Percentiles rank a stretch among this genome's conserved stretches.
These are phyloP conservation scores for Variabilichromis moorii DNA, from an alignment of 2,113 vertebrate species.

Conservation along the genomic window DNA sequence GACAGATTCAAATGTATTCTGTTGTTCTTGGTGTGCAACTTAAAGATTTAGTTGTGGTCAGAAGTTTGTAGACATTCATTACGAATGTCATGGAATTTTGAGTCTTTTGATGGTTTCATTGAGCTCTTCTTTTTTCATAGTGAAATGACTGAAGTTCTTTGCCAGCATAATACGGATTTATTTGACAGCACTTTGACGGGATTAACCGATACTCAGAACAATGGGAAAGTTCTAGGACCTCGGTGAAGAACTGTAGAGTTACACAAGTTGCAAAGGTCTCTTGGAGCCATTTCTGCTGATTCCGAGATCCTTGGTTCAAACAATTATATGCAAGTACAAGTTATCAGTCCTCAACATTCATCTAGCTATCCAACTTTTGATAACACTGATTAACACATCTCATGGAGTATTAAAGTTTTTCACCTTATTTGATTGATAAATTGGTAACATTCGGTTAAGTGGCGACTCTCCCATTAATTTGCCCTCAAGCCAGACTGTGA, in stretches of 20 bases:
- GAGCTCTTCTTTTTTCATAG: neutral
- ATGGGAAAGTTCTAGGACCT: neutral
- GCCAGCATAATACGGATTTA: neutral
- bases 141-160: neutral
- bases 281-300: neutral
- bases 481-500: neutral
- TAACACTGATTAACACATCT: neutral
- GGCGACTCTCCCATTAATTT: neutral
- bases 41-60: neutral
- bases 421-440: neutral
- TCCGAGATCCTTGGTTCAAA: neutral
- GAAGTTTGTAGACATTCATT: neutral
- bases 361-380: neutral
- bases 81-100: neutral
- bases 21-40: neutral
- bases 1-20: neutral
- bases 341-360: neutral
- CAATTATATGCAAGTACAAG: neutral
- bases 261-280: neutral
- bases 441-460: neutral
- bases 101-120: accelerated
- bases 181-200: neutral
- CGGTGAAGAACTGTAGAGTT: neutral
- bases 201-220: neutral
- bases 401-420: neutral